Percentiles rank a stretch among this genome's conserved stretches.
These are phyloP conservation scores for Notoglanidium macrostoma DNA, from an alignment of 2,797 vertebrate species.

Conservation along the genomic window DNA sequence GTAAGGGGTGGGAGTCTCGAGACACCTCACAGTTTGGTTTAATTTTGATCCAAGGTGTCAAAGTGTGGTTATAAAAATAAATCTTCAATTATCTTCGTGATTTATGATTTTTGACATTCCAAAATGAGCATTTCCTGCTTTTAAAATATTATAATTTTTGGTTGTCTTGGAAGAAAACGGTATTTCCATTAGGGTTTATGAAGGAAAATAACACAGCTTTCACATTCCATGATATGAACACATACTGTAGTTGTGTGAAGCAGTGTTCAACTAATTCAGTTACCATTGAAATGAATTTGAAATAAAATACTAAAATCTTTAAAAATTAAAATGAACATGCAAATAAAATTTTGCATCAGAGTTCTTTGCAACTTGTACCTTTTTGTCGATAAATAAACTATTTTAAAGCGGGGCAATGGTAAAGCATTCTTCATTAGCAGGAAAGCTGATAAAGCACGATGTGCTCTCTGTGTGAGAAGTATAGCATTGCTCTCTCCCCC, in stretches of 20 bases:
- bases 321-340: background rate
- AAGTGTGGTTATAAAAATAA: background rate
- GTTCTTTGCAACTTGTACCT: background rate
- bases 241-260: background rate
- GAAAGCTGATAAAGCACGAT: background rate
- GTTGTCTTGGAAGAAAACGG: background rate
- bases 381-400: background rate
- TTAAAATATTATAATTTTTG: background rate
- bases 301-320: background rate
- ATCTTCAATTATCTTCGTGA: background rate
- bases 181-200: background rate
- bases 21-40: background rate
- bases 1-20: slow-evolving; percentile 15
- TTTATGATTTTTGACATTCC: background rate
- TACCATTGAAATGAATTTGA: background rate
- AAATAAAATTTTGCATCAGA: background rate
- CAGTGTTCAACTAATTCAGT: background rate
- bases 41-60: background rate
- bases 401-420: background rate
- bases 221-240: background rate
- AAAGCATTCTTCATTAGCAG: background rate
- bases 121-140: background rate
- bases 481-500: background rate
- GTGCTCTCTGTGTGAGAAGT: background rate
- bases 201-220: background rate